Percentiles rank a stretch among this genome's conserved stretches.
Evolutionary conservation across 1,140 invertebrate species (phyloP).

Genomic region (Amyelois transitella): DNA sequence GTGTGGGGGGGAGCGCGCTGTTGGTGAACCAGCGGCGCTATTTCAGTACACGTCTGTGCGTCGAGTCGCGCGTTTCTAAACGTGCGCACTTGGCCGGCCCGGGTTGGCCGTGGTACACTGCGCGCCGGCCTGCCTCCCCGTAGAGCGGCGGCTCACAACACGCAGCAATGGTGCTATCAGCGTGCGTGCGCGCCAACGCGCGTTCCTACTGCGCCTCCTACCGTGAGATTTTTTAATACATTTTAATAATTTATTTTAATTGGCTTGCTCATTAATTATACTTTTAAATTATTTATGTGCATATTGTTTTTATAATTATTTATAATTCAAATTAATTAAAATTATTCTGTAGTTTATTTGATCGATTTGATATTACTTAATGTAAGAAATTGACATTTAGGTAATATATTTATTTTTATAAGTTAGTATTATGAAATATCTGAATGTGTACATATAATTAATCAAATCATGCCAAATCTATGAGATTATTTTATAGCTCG

Average conservation of each 20-base stretch:
- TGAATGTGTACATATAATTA: too few species aligned
- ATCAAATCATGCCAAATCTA: too few species aligned
- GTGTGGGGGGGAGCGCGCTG: constrained; percentile 16
- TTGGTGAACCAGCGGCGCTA: constrained; percentile 7
- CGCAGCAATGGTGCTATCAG: constrained; percentile 48
- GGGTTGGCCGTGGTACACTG: not conserved
- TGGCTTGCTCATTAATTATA: not conserved
- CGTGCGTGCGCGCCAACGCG: constrained; percentile 60
- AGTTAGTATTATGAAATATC: too few species aligned
- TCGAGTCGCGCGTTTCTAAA: constrained; percentile 14
- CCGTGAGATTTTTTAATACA: constrained; percentile 44
- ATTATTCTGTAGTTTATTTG: too few species aligned
- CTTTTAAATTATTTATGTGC: not conserved
- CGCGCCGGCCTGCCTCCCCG: constrained; percentile 14
- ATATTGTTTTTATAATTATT: not conserved
- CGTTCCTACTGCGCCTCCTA: constrained; percentile 49
- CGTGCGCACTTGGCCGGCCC: not conserved
- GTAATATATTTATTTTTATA: too few species aligned
- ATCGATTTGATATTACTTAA: too few species aligned
- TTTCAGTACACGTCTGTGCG: constrained; percentile 23
- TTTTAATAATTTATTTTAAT: not conserved
- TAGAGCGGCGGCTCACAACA: not conserved
- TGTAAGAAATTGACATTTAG: too few species aligned
- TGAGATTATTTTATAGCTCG: too few species aligned
- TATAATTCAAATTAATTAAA: not conserved